Evolutionary conservation across 2,888 invertebrate species (phyloP).

Genomic region (Rhopalosiphum nymphaeae): DNA sequence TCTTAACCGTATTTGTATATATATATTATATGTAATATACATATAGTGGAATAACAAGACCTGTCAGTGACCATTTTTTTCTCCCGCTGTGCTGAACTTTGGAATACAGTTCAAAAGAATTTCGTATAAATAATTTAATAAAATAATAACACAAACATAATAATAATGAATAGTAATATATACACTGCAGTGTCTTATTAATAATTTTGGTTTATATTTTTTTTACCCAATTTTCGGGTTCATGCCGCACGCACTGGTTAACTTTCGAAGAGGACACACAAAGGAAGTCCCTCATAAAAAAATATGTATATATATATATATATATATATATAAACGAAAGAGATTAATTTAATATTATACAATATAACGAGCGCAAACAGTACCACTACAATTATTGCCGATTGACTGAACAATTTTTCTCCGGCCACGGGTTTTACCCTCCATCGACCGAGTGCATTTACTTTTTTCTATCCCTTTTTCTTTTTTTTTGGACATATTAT

Average conservation of each 20-base stretch:
- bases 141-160: constrained; percentile 20
- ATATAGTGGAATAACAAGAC: neutral
- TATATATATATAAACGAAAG: neutral
- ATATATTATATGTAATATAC: neutral
- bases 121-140: constrained; percentile 24
- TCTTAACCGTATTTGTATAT: neutral
- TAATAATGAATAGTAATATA: neutral
- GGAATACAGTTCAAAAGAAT: constrained; percentile 44
- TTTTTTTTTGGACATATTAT: constrained; percentile 42
- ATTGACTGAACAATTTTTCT: constrained; percentile 55
- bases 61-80: constrained; percentile 29
- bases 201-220: neutral
- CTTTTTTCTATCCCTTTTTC: constrained; percentile 44
- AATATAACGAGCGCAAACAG: neutral
- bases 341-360: constrained; percentile 48
- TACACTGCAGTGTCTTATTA: neutral
- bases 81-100: neutral
- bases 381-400: constrained; percentile 32
- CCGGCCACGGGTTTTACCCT: neutral
- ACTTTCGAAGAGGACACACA: constrained; percentile 9
- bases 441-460: neutral
- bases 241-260: neutral
- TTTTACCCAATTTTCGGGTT: neutral
- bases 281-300: neutral
- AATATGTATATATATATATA: neutral